Conservation (phyloP, 2,113 vertebrate species). For the Entomyzon cyanotis region DNA sequence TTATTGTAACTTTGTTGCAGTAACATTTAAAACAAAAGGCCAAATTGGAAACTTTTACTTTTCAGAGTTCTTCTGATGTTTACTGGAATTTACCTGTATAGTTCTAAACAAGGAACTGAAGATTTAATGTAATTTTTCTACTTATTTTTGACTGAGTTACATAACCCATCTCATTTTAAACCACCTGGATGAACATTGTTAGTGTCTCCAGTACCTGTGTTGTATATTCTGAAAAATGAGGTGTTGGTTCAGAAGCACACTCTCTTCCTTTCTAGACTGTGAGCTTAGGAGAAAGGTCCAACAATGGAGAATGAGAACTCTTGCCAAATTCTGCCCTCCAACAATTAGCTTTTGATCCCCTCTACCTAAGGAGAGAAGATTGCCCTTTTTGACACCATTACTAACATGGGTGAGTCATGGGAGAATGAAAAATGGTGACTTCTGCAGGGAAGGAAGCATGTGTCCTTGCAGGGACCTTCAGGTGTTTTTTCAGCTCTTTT, state of each 20-base stretch:
- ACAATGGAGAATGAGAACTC: not conserved
- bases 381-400: not conserved
- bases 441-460: not conserved
- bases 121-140: not conserved
- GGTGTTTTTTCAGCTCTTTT: not conserved
- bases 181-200: not conserved
- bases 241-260: not conserved
- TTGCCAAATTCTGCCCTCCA: not conserved
- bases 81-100: not conserved
- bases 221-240: not conserved
- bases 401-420: not conserved
- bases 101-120: not conserved
- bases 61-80: not conserved
- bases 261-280: not conserved
- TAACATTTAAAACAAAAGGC: not conserved
- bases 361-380: not conserved
- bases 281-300: not conserved
- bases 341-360: fast-evolving
- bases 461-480: not conserved
- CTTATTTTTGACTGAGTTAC: not conserved
- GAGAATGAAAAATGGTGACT: not conserved
- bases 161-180: not conserved
- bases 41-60: not conserved
- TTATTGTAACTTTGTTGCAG: not conserved
- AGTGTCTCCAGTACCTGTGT: not conserved